Percentiles rank a stretch among this genome's conserved stretches.
Evolutionary conservation across 92 coral and sea anemone genomes (phyloP).

Genomic region (Galaxea fascicularis): DNA sequence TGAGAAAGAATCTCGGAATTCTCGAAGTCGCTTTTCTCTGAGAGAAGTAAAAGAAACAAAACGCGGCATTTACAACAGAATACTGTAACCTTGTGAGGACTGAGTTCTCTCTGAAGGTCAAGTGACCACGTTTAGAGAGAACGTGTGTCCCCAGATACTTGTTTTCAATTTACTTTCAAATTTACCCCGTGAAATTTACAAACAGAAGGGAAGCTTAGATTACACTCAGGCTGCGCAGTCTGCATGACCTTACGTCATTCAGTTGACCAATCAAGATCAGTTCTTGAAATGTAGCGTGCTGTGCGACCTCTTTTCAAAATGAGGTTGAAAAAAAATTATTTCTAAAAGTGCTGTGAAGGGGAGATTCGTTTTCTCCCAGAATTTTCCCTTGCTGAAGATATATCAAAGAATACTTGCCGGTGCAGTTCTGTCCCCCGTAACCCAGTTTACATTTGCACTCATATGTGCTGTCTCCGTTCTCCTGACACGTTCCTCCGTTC

Average conservation of each 20-base stretch:
- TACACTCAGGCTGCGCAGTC: conserved; percentile 3
- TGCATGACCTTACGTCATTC: conserved; percentile 3
- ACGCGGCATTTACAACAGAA: background rate
- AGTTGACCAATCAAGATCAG: background rate
- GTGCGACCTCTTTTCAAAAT: no score
- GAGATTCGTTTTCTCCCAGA: background rate
- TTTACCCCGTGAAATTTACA: background rate
- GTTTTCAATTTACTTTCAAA: no score
- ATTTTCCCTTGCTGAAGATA: background rate
- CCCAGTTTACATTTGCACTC: conserved; percentile 13
- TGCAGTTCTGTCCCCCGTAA: conserved; percentile 23
- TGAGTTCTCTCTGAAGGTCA: no score
- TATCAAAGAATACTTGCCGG: conserved; percentile 11
- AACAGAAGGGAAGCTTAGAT: background rate
- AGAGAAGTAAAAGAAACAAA: conserved; percentile 1
- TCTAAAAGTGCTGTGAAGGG: background rate
- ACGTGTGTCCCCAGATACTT: no score
- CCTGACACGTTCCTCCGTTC: conserved; percentile 29
- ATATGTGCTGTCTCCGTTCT: background rate
- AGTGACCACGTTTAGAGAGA: no score
- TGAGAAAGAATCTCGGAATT: background rate
- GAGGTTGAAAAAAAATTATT: no score
- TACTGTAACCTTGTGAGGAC: no score
- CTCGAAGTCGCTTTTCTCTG: conserved; percentile 7
- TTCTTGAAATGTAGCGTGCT: background rate